Base-by-base conservation (phyloP, 2,113 vertebrate species). In the Sebastes fasciatus region DNA sequence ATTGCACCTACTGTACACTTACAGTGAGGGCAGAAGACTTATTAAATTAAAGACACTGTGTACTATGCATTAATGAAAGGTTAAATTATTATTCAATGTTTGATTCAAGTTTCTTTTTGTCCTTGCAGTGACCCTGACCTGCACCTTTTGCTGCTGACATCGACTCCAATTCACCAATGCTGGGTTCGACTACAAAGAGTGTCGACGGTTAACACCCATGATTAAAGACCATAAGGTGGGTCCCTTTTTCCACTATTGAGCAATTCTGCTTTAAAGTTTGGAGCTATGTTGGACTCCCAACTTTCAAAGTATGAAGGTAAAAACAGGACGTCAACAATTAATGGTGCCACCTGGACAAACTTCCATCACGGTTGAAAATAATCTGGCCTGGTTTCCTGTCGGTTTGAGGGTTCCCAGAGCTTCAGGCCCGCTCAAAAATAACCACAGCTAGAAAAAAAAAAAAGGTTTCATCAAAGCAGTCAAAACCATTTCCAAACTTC, bases 301-400 rank as follows among this genome's bases (percentile, higher is more conserved):
- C 21, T 5, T 76, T 21, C 2, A 1, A 57, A 42, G 14, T 17
- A 40, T 17, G 49, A 23, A 16, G 55, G 8, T 65, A 64, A 49
- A 58, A 74, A 13, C 34, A 45, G 40, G 7, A 74, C 26, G 11
- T 66, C 26, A 40, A 14, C 8, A 14, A 13, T 46, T 58, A 52
- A 61, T 11, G 60, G 19, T 43, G 21, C 65, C 80, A 67, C 80
- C 82, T 83, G 86, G 17, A 83, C 51, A 83, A 88, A 91, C 73
- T 13, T 77, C 69, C 12, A n/a, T 23, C 42, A 40, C 2, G 14
- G 17, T 42, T 66, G 23, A 60, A 78, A 80, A 62, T 64, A 57
- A 79, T 46, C 64, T 49, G 2, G 6, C 8, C 42, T 19, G 12
- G 34, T 57, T 79, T 75, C 40, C 43, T 34, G 17, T 69, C 68